These are phyloP conservation scores for Amphipyra tragopoginis DNA, from an alignment of 2,888 invertebrate species.

Conservation along the genomic window DNA sequence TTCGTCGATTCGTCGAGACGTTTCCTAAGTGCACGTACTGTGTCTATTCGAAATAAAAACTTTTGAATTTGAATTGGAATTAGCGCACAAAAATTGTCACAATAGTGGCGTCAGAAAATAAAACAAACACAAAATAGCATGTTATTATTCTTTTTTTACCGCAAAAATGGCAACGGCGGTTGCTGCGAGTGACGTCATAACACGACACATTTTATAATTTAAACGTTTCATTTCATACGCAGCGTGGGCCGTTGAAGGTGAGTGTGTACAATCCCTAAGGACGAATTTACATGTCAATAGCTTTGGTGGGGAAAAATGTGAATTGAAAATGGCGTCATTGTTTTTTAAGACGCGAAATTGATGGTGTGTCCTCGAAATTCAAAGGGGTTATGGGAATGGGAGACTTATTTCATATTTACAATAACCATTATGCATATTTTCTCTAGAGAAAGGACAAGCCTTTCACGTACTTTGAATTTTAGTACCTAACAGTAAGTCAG, in stretches of 20 bases:
- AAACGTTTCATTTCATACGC: constrained; percentile 9
- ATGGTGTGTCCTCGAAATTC: not conserved
- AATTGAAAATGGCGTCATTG: constrained; percentile 49
- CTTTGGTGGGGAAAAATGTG: constrained; percentile 36
- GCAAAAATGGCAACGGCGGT: too few species aligned
- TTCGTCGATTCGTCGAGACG: too few species aligned
- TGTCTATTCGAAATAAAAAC: too few species aligned
- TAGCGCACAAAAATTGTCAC: too few species aligned
- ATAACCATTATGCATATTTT: not conserved
- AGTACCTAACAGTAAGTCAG: too few species aligned
- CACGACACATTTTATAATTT: not conserved
- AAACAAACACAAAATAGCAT: too few species aligned
- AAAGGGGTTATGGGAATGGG: constrained; percentile 5
- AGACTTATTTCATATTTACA: not conserved
- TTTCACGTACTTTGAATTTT: too few species aligned
- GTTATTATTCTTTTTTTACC: too few species aligned
- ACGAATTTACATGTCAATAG: constrained; percentile 59
- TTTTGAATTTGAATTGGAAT: too few species aligned
- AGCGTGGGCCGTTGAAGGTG: not conserved
- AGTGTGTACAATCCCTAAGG: constrained; percentile 31
- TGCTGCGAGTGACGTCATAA: too few species aligned
- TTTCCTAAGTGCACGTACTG: too few species aligned
- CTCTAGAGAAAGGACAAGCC: not conserved
- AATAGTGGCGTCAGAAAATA: too few species aligned
- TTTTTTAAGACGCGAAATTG: constrained; percentile 29